Percentiles rank a stretch among this genome's conserved stretches.
These are phyloP conservation scores for Zosterops borbonicus DNA, from an alignment of 2,113 vertebrate genomes.

Conservation along the genomic window DNA sequence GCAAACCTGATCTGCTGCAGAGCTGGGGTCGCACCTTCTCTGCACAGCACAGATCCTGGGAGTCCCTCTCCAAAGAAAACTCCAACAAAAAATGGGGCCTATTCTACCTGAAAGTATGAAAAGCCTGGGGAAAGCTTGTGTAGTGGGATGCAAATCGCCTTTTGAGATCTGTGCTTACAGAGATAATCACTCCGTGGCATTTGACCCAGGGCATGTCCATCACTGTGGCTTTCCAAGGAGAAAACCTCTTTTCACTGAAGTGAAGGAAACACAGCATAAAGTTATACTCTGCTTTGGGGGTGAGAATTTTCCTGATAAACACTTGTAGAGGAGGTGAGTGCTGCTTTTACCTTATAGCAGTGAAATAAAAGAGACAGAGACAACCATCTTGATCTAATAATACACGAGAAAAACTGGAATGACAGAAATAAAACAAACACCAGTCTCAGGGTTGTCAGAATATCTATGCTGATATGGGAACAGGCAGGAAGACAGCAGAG, in stretches of 20 bases:
- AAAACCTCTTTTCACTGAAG: not conserved
- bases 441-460: not conserved
- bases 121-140: not conserved
- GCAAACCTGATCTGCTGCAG: not conserved
- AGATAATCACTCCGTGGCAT: not conserved
- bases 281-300: not conserved
- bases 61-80: not conserved
- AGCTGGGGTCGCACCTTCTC: not conserved
- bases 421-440: constrained; percentile 15
- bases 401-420: not conserved
- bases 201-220: not conserved
- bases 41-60: not conserved
- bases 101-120: not conserved
- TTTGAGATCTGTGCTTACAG: not conserved
- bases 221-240: not conserved
- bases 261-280: not conserved
- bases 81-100: not conserved
- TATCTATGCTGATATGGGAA: not conserved
- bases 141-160: not conserved
- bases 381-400: constrained; percentile 5
- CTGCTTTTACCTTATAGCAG: not conserved
- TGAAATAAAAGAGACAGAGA: not conserved
- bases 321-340: not conserved
- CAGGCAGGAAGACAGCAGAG: not conserved
- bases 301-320: not conserved